Evolutionary conservation across 2,888 invertebrate species (phyloP).

Genomic region (Melipona beecheii): DNA sequence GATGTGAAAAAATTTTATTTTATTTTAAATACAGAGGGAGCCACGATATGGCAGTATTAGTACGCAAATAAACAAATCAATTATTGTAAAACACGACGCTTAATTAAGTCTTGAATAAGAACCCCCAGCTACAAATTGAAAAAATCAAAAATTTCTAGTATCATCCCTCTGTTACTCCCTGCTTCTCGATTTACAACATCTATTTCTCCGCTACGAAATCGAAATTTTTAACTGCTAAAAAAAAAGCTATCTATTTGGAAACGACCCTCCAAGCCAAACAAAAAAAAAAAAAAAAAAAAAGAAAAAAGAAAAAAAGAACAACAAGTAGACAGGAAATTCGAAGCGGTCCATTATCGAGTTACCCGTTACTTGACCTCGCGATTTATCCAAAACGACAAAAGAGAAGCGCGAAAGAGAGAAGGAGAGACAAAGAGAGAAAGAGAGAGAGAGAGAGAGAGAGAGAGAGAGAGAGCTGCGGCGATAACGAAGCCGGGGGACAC

Average conservation of each 20-base stretch:
- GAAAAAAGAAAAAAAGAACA: neutral
- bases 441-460: neutral
- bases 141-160: neutral
- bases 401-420: neutral
- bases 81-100: too few relatives aligned
- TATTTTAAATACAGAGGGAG: too few relatives aligned
- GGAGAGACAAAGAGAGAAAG: neutral
- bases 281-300: neutral
- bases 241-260: too few relatives aligned
- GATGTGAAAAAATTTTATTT: too few relatives aligned
- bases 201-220: neutral
- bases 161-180: neutral
- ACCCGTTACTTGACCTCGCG: slow-evolving; percentile 51
- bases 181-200: neutral
- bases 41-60: too few relatives aligned
- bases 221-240: too few relatives aligned
- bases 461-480: slow-evolving; percentile 25
- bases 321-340: slow-evolving; percentile 7
- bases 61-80: too few relatives aligned
- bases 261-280: too few relatives aligned
- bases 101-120: too few relatives aligned
- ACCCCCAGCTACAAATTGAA: neutral
- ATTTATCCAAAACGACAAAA: slow-evolving; percentile 13
- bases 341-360: slow-evolving; percentile 47
- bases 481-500: slow-evolving; percentile 50